phyloP scores from a whole-genome alignment of 2,113 vertebrate species.

The Eptesicus fuscus region DNA sequence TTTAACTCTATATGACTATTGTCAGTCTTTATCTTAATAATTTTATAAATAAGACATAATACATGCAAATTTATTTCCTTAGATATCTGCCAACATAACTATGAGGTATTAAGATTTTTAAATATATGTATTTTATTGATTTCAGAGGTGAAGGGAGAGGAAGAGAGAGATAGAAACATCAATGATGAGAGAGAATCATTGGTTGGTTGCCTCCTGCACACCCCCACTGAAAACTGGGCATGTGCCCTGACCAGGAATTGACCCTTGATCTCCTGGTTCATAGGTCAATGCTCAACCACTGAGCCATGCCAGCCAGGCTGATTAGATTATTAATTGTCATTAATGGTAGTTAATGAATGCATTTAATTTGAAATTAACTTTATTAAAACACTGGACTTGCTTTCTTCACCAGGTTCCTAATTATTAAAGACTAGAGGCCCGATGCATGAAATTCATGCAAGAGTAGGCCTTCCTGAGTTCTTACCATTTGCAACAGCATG shows the following conservation, averaged over 20 bases:
- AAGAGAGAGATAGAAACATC: too few species aligned
- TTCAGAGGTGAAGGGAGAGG: too few species aligned
- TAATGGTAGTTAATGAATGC: not conserved
- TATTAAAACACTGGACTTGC: not conserved
- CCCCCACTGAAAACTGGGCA: too few species aligned
- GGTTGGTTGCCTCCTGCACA: too few species aligned
- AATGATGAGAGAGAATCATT: too few species aligned
- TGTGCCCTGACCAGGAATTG: too few species aligned
- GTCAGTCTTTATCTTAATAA: not conserved
- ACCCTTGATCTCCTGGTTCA: too few species aligned
- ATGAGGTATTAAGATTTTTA: not conserved
- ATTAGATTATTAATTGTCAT: not conserved
- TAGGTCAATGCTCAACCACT: too few species aligned
- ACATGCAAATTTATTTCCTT: not conserved
- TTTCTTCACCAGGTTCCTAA: not conserved
- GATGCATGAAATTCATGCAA: too few species aligned
- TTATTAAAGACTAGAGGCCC: not conserved
- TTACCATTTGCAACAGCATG: too few species aligned
- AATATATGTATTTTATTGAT: too few species aligned
- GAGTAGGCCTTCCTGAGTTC: too few species aligned
- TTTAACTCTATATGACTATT: not conserved
- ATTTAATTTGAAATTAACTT: not conserved
- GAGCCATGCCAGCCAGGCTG: not conserved
- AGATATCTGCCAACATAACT: not conserved
- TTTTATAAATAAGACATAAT: not conserved